These are phyloP conservation scores for Porites rus DNA, from an alignment of 92 coral and sea anemone genomes.

Conservation along the genomic window DNA sequence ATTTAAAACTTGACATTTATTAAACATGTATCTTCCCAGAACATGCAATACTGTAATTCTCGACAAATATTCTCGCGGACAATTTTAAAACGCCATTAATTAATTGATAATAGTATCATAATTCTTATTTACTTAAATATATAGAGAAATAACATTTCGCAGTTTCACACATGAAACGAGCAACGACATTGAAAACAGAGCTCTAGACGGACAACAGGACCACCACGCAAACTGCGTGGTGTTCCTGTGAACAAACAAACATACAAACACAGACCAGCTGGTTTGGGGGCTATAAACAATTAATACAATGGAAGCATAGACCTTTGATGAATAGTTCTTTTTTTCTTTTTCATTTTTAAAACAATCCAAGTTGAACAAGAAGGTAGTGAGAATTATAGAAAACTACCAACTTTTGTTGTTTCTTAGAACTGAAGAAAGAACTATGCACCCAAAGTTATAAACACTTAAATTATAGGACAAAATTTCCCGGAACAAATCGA, in stretches of 20 bases:
- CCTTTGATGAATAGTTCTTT: background rate
- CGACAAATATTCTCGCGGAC: conserved; percentile 51
- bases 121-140: conserved; percentile 45
- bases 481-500: conserved; percentile 19
- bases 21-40: conserved; percentile 56
- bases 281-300: conserved; percentile 41
- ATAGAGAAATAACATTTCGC: conserved; percentile 49
- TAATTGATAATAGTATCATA: conserved; percentile 36
- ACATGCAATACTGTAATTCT: conserved; percentile 46
- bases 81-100: conserved; percentile 48
- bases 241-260: conserved; percentile 15
- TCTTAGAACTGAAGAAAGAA: background rate
- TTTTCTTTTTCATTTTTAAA: background rate
- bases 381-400: background rate
- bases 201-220: conserved; percentile 23
- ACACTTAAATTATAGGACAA: background rate
- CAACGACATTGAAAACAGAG: conserved; percentile 42
- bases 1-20: conserved; percentile 54
- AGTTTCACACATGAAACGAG: conserved; percentile 33
- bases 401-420: background rate
- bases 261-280: conserved; percentile 84
- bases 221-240: background rate
- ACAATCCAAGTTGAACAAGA: background rate
- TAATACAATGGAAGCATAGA: conserved; percentile 4
- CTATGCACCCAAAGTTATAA: conserved; percentile 15